Conservation (phyloP, 2,888 invertebrate species). For the Andrena chrysosceles region DNA sequence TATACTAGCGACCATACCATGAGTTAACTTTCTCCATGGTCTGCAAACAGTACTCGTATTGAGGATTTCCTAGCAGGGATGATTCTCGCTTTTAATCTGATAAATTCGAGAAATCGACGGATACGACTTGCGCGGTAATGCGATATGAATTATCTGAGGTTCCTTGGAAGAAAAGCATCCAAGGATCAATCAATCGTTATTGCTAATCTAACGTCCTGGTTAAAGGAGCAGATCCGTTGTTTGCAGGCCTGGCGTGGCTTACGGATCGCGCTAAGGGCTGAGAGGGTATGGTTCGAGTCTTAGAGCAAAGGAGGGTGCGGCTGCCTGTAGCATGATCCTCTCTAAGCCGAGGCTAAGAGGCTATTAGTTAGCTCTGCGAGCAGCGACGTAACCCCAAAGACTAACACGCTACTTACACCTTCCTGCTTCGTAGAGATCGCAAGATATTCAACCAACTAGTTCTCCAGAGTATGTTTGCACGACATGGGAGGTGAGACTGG, state of each 20-base stretch:
- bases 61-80: background rate
- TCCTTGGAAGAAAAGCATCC: background rate
- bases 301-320: slow-evolving; percentile 72
- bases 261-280: slow-evolving; percentile 70
- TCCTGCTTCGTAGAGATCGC: slow-evolving; percentile 71
- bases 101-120: background rate
- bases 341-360: slow-evolving; percentile 83
- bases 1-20: background rate
- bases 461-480: slow-evolving; percentile 71
- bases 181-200: slow-evolving; percentile 61
- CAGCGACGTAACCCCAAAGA: slow-evolving; percentile 82
- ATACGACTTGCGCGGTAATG: background rate
- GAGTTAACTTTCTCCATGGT: background rate
- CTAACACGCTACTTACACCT: slow-evolving; percentile 81
- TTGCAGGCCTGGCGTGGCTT: slow-evolving; percentile 75
- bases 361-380: slow-evolving; percentile 83
- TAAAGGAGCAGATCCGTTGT: slow-evolving; percentile 68
- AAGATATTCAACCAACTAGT: slow-evolving; percentile 65
- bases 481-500: slow-evolving; percentile 50
- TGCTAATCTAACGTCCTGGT: slow-evolving; percentile 56
- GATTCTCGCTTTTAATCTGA: background rate
- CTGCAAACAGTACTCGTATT: background rate
- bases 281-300: slow-evolving; percentile 62
- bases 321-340: slow-evolving; percentile 80
- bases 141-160: background rate